A percentile compares a stretch with the other conserved stretches of the same genome.
phyloP scores from a whole-genome alignment of 2,888 invertebrate genomes.

The Sphecodes monilicornis region DNA sequence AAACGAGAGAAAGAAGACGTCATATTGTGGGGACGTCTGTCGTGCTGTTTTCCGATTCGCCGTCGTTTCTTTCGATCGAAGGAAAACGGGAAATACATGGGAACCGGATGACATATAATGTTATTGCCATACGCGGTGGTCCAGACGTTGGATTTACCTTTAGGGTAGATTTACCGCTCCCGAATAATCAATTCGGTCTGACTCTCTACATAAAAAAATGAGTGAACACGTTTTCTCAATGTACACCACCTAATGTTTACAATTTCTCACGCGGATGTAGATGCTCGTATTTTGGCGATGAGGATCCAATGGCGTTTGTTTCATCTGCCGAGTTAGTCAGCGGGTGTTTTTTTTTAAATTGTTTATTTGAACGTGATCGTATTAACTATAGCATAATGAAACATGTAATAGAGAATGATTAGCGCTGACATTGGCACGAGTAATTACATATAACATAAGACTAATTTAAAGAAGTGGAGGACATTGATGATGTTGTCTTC shows the following conservation, averaged over 20 bases:
- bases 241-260: neutral
- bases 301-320: too few species aligned
- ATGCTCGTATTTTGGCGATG: neutral
- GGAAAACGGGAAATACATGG: neutral
- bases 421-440: too few species aligned
- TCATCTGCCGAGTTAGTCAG: too few species aligned
- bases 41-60: slow-evolving; percentile 40
- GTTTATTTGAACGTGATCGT: too few species aligned
- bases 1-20: slow-evolving; percentile 51
- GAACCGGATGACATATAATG: neutral
- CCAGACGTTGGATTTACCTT: neutral
- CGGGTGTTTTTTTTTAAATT: too few species aligned
- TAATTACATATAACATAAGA: too few species aligned
- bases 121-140: neutral
- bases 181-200: neutral
- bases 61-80: slow-evolving; percentile 3
- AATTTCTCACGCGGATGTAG: neutral
- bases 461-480: too few species aligned
- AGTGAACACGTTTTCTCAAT: neutral
- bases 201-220: neutral
- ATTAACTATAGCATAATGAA: too few species aligned
- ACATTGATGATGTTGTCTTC: too few species aligned
- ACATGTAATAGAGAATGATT: too few species aligned
- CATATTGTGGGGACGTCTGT: slow-evolving; percentile 61
- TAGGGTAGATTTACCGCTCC: neutral